phyloP scores from a whole-genome alignment of 2,888 invertebrate species.

The Neoascia interrupta region DNA sequence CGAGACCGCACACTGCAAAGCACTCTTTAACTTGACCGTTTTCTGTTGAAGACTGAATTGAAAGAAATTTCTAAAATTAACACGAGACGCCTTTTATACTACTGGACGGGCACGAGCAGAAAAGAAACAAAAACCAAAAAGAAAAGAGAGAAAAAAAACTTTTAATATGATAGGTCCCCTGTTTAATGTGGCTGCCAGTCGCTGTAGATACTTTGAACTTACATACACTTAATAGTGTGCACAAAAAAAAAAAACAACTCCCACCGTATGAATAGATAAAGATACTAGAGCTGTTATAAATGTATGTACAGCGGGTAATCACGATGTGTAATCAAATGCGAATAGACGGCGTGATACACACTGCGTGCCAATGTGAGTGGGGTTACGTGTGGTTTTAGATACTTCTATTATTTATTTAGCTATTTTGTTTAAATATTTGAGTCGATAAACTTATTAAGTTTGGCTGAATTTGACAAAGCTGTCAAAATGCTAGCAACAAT shows the following conservation, averaged over 20 bases:
- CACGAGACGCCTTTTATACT: slow-evolving; percentile 70
- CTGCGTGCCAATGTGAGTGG: background rate
- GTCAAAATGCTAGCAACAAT: no score
- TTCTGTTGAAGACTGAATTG: slow-evolving; percentile 76
- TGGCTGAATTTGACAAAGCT: no score
- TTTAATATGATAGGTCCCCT: slow-evolving; percentile 50
- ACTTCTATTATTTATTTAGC: slow-evolving; percentile 13
- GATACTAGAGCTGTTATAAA: slow-evolving; percentile 9
- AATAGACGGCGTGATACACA: slow-evolving; percentile 23
- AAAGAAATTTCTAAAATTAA: slow-evolving; percentile 78
- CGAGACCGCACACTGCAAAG: slow-evolving; percentile 39
- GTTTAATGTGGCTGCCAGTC: slow-evolving; percentile 45
- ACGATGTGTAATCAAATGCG: slow-evolving; percentile 55
- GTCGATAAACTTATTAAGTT: slow-evolving; percentile 8
- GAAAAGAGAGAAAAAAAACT: slow-evolving; percentile 16
- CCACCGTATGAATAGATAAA: slow-evolving; percentile 19
- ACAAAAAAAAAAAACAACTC: slow-evolving; percentile 30
- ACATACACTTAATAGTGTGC: slow-evolving; percentile 42
- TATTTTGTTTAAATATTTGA: slow-evolving; percentile 23
- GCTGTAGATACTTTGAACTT: slow-evolving; percentile 49
- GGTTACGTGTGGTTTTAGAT: slow-evolving; percentile 27
- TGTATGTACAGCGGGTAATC: slow-evolving; percentile 41
- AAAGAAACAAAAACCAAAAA: slow-evolving; percentile 27
- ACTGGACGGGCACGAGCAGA: slow-evolving; percentile 38
- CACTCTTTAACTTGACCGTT: slow-evolving; percentile 69